Evolutionary conservation across 2,797 vertebrate genomes (phyloP).

Genomic region (Sylvia borin): DNA sequence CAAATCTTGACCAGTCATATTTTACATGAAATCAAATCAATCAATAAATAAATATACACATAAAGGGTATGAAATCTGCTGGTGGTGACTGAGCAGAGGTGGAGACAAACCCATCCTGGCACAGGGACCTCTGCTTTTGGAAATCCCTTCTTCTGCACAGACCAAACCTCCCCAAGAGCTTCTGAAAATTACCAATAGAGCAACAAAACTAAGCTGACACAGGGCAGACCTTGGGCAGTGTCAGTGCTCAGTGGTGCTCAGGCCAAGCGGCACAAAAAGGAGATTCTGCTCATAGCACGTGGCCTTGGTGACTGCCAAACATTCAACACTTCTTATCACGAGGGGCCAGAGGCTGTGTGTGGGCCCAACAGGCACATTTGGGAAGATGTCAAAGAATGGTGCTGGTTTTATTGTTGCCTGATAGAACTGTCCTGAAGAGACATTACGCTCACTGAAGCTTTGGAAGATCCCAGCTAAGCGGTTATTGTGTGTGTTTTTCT

Average conservation of each 20-base stretch:
- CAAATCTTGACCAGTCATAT: not conserved
- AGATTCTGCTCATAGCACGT: not conserved
- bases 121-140: not conserved
- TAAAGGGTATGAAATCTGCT: no score
- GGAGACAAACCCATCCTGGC: not conserved
- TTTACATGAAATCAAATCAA: not conserved
- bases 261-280: rapidly evolving
- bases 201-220: not conserved
- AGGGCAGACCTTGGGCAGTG: not conserved
- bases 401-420: not conserved
- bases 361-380: rapidly evolving
- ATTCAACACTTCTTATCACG: rapidly evolving
- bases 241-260: rapidly evolving
- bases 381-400: not conserved
- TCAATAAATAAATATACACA: not conserved
- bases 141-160: not conserved
- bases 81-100: not conserved
- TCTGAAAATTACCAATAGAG: not conserved
- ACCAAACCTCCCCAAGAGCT: not conserved
- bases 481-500: not conserved
- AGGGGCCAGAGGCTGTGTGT: not conserved
- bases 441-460: rapidly evolving
- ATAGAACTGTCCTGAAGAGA: not conserved
- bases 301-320: not conserved
- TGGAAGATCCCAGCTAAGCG: not conserved